Base-by-base conservation (phyloP, 2,888 invertebrate species). In the Eupithecia inturbata region DNA sequence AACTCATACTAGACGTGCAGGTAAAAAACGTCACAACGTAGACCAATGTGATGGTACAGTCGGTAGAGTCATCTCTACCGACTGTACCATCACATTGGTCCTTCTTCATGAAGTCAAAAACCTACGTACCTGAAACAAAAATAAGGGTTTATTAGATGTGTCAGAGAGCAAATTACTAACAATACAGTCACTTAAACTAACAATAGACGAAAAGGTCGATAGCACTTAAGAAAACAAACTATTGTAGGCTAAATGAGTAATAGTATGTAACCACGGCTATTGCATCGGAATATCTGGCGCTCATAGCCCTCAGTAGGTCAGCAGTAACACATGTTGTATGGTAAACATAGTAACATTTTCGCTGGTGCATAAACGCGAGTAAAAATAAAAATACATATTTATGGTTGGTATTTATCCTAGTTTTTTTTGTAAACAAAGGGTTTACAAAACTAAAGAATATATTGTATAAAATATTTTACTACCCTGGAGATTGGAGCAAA, bases 201-300 rank as follows among this genome's bases (percentile, higher is more conserved):
- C 60, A 73, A 69, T 66, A 69, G 71, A 60, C 19, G 39, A 41
- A 75, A 72, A 78, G 82, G 80, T 83, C 80, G 80, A 75, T 78
- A 77, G 76, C 81, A 82, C 81, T 75, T 76, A 80, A 79, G 81
- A 76, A 76, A 78, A 66, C 70, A 78, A 78, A 80, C 78, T 79
- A 68, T 62, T 72, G 71, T 78, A 77, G 72, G 22, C 5, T 73
- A 71, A 78, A 78, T 86, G 85, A 85, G 78, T 85, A 86, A 85
- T 83, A 80, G 78, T 79, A 16, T 6, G 78, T 79, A n/a, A 31
- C 62, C 45, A 36, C 67, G 49, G 28, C 63, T 67, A 71, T 64
- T 67, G 70, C 39, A 67, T 70, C 19, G 72, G 74, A 73, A 76
- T n/a, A n/a, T 75, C 77, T 76, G 64, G 71, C 49, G 69, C 57